Evolutionary conservation across 2,888 invertebrate genomes (phyloP), one percentile per base, ranked within the genome.

Genomic region (Empis livida): DNA sequence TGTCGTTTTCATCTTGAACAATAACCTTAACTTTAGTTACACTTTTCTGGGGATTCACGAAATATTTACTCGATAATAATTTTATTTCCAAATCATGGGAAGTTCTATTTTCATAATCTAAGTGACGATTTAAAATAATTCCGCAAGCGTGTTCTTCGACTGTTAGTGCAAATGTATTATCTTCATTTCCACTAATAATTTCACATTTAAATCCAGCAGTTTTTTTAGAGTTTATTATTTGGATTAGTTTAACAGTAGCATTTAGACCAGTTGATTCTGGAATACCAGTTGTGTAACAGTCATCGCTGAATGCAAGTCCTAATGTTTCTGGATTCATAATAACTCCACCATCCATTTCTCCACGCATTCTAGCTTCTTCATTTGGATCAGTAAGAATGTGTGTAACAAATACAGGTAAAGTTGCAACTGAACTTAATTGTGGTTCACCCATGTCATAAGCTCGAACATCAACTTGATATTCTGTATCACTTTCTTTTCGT

Each of bases 401-500:
- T 45, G 86, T 81, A 13, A 93, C 85, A 60, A 82, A 88, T 5
- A 94, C 78, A 1, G 84, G 85, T 1, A 93, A 76, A 3, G 85
- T 84, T 10, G 84, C 81, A 0, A 87, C 82, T 0, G 89, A 86
- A 1, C 85, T 85, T 57, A 91, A 72, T 57, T 85, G 83, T 0
- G 88, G 92, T 40, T 86, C 88, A 1, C 88, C 92, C 62, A 88
- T 77, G 60, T 93, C 92, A 59, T 84, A 86, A 0, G 89, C 91
- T 59, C 84, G 76, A 0, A 93, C 82, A 57, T 90, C 88, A 52
- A 91, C 86, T 65, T 88, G 86, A 67, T 89, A 91, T 71, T 92
- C 90, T 38, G 84, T 86, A 59, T 88, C 86, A 10, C 83, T 79
- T 65, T 91, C 89, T 64, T 90, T 90, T 48, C 84, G 76, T 45